phyloP scores from a whole-genome alignment of 2,797 vertebrate genomes.

The Channa striata region DNA sequence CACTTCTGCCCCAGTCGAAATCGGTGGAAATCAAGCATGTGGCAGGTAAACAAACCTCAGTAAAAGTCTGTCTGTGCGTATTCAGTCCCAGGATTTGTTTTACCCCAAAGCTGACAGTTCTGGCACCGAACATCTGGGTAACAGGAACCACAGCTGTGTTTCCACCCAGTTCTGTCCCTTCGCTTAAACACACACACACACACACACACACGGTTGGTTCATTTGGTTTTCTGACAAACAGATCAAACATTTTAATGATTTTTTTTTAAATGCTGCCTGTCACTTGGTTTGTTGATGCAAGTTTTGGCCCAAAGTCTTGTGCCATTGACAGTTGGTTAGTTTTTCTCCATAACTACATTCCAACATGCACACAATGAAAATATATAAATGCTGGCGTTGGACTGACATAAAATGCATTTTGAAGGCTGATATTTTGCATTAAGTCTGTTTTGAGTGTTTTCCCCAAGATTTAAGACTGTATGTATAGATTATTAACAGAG shows the following conservation, averaged over 20 bases:
- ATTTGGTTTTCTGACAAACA: constrained; percentile 49
- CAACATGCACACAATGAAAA: constrained; percentile 22
- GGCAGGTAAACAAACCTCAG: constrained; percentile 61
- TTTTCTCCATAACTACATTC: constrained; percentile 23
- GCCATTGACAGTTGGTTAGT: constrained; percentile 27
- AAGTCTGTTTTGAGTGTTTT: background rate
- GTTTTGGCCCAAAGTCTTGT: constrained; percentile 25
- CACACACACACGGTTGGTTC: constrained; percentile 36
- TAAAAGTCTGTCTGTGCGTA: constrained; percentile 38
- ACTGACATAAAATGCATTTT: background rate
- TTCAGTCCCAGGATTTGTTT: constrained; percentile 59
- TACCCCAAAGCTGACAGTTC: constrained; percentile 56
- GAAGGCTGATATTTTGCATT: constrained; percentile 8
- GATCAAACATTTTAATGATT: constrained; percentile 39
- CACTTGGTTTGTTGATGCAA: constrained; percentile 61
- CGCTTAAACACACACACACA: constrained; percentile 15
- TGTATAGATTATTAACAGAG: too few relatives aligned
- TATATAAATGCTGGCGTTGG: constrained; percentile 10
- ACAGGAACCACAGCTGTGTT: constrained; percentile 69
- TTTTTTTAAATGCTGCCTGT: constrained; percentile 47
- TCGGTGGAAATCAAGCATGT: constrained; percentile 47
- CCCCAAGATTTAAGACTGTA: too few relatives aligned
- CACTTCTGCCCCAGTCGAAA: constrained; percentile 54
- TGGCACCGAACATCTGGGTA: constrained; percentile 55
- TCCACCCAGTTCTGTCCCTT: constrained; percentile 32